A percentile compares a stretch with the other conserved stretches of the same genome.
phyloP scores from a whole-genome alignment of 2,888 invertebrate species.

The Brachynemurus nebulosus region DNA sequence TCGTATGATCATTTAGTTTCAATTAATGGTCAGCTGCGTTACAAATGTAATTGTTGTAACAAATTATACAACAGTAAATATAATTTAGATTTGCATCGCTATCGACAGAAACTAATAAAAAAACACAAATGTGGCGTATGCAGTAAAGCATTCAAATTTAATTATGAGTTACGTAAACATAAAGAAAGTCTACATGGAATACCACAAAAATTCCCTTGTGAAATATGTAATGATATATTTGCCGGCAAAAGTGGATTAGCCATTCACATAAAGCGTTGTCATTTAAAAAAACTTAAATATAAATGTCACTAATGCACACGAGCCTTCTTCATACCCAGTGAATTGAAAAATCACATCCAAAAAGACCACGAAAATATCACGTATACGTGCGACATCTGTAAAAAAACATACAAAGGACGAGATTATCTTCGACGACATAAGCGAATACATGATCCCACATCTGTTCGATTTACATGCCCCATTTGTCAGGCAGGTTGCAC shows the following conservation, averaged over 20 bases:
- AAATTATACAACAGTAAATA: not conserved
- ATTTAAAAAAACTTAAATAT: not conserved
- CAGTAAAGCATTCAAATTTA: not conserved
- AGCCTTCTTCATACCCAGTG: not conserved
- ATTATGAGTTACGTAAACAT: not conserved
- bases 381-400: slow-evolving; percentile 8
- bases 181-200: not conserved
- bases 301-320: not conserved
- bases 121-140: slow-evolving; percentile 11
- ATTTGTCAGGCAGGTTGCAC: slow-evolving; percentile 20
- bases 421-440: slow-evolving; percentile 5
- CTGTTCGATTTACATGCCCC: slow-evolving; percentile 12
- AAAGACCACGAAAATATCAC: not conserved
- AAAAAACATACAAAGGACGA: slow-evolving; percentile 4
- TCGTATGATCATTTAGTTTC: no score
- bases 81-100: not conserved
- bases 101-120: slow-evolving; percentile 10
- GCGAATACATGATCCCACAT: slow-evolving; percentile 5
- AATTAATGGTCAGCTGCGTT: no score
- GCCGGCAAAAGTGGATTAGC: not conserved
- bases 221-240: not conserved
- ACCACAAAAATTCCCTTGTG: not conserved
- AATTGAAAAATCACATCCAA: not conserved
- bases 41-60: not conserved
- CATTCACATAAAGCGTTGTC: not conserved